phyloP scores from a whole-genome alignment of 2,797 vertebrate species.

The Australoheros facetus region DNA sequence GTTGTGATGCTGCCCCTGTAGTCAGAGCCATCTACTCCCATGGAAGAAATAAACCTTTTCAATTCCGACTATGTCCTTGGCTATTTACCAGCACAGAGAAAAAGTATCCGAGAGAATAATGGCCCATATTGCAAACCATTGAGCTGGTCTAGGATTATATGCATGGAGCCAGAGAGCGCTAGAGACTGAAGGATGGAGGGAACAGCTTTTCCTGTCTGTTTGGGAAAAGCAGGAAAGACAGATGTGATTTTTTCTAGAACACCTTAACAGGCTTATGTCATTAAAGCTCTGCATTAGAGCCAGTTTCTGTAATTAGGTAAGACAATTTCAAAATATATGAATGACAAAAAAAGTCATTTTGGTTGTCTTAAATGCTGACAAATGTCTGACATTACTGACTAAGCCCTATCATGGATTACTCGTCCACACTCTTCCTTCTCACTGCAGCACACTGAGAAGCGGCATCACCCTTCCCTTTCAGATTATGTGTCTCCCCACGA shows the following conservation, averaged over 20 bases:
- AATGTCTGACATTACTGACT: constrained; percentile 32
- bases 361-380: constrained; percentile 20
- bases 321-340: constrained; percentile 29
- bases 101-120: constrained; percentile 69
- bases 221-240: constrained; percentile 29
- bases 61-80: constrained; percentile 46
- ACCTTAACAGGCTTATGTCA: constrained; percentile 17
- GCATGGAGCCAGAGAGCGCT: constrained; percentile 50
- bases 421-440: constrained; percentile 13
- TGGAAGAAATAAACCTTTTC: constrained; percentile 55
- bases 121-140: constrained; percentile 45
- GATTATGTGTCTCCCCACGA: constrained; percentile 10
- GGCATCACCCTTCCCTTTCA: constrained; percentile 32
- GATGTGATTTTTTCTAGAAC: constrained; percentile 43
- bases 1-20: constrained; percentile 6
- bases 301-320: constrained; percentile 33
- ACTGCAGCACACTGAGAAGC: constrained; percentile 2
- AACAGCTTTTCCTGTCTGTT: constrained; percentile 36
- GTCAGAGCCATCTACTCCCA: constrained; percentile 30
- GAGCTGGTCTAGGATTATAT: constrained; percentile 57
- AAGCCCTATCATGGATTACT: constrained; percentile 13
- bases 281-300: constrained; percentile 32
- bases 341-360: neutral
- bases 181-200: constrained; percentile 29
- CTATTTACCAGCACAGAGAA: constrained; percentile 53